Evolutionary conservation across 2,797 vertebrate genomes (phyloP).

Genomic region (Hydrocynus forskahlii): DNA sequence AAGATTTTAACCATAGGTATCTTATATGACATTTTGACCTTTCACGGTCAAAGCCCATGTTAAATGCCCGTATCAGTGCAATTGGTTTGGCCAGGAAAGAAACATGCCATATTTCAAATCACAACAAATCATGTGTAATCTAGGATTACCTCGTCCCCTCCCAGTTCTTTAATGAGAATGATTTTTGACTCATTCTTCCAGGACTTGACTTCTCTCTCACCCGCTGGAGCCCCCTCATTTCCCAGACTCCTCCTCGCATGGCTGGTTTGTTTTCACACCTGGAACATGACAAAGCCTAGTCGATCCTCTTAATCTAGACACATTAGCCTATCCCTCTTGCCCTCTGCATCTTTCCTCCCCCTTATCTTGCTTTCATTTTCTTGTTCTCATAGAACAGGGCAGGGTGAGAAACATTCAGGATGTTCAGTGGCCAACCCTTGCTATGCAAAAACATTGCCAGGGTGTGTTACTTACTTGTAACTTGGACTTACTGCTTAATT

Average conservation of each 20-base stretch:
- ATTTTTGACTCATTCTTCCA: neutral
- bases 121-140: too few species aligned
- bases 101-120: neutral
- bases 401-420: neutral
- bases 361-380: neutral
- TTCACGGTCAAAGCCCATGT: too few species aligned
- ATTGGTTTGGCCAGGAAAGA: neutral
- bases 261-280: conserved; percentile 43
- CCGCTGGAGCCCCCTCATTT: conserved; percentile 4
- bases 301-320: conserved; percentile 13
- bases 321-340: neutral
- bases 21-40: too few species aligned
- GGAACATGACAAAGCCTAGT: conserved; percentile 14
- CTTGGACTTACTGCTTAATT: too few species aligned
- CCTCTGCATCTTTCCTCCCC: neutral
- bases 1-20: too few species aligned
- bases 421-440: conserved; percentile 17
- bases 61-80: too few species aligned
- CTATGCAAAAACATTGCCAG: neutral
- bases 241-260: conserved; percentile 1
- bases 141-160: neutral
- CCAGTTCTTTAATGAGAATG: neutral
- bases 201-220: neutral
- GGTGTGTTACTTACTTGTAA: neutral
- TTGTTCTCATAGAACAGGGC: neutral